Conservation (phyloP, 2,797 vertebrate genomes). For the Acestrorhynchus altus region DNA sequence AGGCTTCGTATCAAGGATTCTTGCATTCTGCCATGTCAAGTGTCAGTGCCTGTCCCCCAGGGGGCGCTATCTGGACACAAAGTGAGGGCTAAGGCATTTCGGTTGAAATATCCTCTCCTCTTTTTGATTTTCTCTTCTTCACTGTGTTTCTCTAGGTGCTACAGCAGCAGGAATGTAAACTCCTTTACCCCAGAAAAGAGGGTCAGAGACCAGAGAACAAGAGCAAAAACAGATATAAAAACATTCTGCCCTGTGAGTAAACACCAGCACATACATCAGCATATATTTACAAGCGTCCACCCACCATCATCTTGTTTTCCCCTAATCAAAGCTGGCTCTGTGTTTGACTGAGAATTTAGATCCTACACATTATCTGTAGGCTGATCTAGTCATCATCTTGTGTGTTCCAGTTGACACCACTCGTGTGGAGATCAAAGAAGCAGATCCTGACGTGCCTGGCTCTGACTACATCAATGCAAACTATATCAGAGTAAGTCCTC, state of each 20-base stretch:
- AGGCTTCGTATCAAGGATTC: slow-evolving; percentile 4
- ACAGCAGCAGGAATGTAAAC: slow-evolving; percentile 89
- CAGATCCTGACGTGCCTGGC: slow-evolving; percentile 76
- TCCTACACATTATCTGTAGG: not conserved
- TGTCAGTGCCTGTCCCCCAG: slow-evolving; percentile 38
- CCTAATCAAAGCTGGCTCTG: not conserved
- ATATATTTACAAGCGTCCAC: no score
- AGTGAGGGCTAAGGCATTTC: slow-evolving; percentile 20
- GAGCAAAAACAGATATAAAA: slow-evolving; percentile 91
- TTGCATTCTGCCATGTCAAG: not conserved
- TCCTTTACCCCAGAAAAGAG: slow-evolving; percentile 89
- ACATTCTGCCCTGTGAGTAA: slow-evolving; percentile 89
- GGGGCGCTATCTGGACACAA: slow-evolving; percentile 48
- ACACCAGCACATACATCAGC: slow-evolving; percentile 47
- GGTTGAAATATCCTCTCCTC: not conserved
- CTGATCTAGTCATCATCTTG: not conserved
- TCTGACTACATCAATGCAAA: slow-evolving; percentile 92
- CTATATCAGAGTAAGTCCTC: slow-evolving; percentile 83
- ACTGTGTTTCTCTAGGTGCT: slow-evolving; percentile 77
- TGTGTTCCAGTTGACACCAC: slow-evolving; percentile 83
- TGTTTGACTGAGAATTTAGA: not conserved
- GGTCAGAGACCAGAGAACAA: slow-evolving; percentile 88
- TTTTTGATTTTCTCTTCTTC: slow-evolving; percentile 2
- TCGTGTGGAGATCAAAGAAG: slow-evolving; percentile 78
- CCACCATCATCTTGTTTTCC: slow-evolving; percentile 65